These are phyloP conservation scores for Scalopus aquaticus DNA, from an alignment of 2,113 vertebrate species.

Conservation along the genomic window DNA sequence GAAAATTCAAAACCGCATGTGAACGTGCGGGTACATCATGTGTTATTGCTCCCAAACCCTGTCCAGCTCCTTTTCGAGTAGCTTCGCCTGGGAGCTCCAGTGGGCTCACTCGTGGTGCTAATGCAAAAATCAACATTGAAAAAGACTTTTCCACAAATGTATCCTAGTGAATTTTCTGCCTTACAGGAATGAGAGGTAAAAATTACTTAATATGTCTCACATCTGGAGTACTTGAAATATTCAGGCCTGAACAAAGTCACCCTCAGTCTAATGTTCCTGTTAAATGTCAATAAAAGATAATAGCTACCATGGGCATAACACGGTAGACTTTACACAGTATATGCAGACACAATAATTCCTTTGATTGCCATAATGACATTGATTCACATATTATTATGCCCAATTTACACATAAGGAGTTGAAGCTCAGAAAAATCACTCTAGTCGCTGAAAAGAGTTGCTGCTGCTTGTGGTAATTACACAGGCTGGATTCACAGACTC, in stretches of 20 bases:
- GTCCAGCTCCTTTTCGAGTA: neutral
- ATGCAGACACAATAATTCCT: neutral
- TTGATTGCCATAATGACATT: neutral
- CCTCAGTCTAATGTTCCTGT: neutral
- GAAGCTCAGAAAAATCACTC: slow-evolving; percentile 8
- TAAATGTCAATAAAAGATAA: slow-evolving; percentile 43
- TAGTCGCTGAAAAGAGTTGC: neutral
- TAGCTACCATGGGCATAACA: neutral
- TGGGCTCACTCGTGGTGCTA: neutral
- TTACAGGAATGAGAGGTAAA: neutral
- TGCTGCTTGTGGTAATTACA: neutral
- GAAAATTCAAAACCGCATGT: too few relatives aligned
- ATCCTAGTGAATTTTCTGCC: neutral
- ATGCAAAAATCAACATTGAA: neutral
- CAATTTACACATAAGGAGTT: neutral
- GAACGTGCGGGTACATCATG: too few relatives aligned
- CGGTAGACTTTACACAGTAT: neutral
- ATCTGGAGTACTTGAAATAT: neutral
- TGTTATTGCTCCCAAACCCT: neutral
- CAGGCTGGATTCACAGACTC: neutral
- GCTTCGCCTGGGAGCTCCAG: neutral
- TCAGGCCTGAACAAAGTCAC: slow-evolving; percentile 3
- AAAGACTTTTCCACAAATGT: neutral
- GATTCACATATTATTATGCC: neutral
- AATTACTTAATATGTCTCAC: neutral